These are phyloP conservation scores for Mercenaria mercenaria DNA, from an alignment of 1,140 invertebrate species.

Conservation along the genomic window DNA sequence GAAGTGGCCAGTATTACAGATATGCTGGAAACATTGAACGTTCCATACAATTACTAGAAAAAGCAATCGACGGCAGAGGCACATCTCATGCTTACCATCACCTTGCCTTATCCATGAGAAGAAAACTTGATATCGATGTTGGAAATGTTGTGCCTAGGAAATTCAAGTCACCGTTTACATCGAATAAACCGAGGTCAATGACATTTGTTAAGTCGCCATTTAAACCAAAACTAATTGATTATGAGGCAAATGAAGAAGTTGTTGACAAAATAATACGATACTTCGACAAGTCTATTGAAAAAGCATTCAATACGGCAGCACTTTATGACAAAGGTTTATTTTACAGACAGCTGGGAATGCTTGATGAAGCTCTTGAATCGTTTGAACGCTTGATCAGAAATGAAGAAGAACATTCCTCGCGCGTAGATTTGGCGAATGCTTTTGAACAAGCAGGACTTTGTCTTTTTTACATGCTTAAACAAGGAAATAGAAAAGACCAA, in stretches of 20 bases:
- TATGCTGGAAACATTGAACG: neutral
- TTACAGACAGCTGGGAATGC: neutral
- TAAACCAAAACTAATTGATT: neutral
- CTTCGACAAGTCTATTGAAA: neutral
- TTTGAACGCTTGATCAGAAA: neutral
- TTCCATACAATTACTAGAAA: neutral
- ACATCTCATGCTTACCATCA: neutral
- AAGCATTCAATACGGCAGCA: neutral
- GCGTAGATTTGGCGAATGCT: slow-evolving; percentile 6
- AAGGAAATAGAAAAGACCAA: neutral
- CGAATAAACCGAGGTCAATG: neutral
- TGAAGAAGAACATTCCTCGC: neutral
- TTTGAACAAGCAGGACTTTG: slow-evolving; percentile 20
- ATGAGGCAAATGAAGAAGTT: neutral
- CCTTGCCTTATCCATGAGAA: neutral
- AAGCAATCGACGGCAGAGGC: neutral
- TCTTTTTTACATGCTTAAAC: neutral
- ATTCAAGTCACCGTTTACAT: neutral
- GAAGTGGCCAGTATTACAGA: neutral
- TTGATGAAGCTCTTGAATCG: neutral
- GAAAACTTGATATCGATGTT: neutral
- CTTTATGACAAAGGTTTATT: slow-evolving; percentile 38
- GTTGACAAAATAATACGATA: neutral
- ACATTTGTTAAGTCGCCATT: too few relatives aligned
- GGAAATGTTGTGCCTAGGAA: neutral